Percentiles rank a stretch among this genome's conserved stretches.
Evolutionary conservation across 1,140 invertebrate species (phyloP).

Genomic region (Procambarus virginalis): DNA sequence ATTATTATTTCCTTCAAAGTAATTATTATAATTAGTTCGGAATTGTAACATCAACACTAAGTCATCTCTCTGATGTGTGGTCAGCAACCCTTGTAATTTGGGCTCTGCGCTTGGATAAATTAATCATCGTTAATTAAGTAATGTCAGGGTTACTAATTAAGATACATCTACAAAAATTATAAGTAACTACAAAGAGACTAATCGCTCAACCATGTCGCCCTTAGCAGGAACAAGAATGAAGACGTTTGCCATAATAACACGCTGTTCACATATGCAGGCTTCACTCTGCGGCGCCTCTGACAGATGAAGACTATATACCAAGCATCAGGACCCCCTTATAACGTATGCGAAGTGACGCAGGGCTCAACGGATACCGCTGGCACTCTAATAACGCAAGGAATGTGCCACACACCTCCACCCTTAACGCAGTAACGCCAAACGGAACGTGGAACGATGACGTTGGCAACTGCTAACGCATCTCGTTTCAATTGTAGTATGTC

Average conservation of each 20-base stretch:
- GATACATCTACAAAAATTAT: conserved; percentile 35
- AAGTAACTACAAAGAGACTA: background rate
- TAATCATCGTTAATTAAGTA: conserved; percentile 43
- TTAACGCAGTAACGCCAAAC: too few relatives aligned
- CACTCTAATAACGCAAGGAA: too few relatives aligned
- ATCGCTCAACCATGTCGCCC: conserved; percentile 15
- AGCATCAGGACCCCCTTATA: background rate
- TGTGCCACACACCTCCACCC: too few relatives aligned
- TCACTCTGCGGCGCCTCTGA: background rate
- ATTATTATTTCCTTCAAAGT: conserved; percentile 13
- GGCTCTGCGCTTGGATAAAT: background rate
- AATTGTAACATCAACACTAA: conserved; percentile 7
- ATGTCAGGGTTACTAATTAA: conserved; percentile 27
- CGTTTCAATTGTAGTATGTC: too few relatives aligned
- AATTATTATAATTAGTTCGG: conserved; percentile 33
- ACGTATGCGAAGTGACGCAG: background rate
- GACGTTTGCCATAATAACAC: conserved; percentile 31
- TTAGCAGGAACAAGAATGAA: background rate
- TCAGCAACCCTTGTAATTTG: conserved; percentile 18
- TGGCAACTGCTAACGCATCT: too few relatives aligned
- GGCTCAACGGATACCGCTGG: too few relatives aligned
- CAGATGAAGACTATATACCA: background rate
- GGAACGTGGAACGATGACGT: too few relatives aligned
- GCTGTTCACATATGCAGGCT: background rate
- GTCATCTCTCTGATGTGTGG: background rate